A percentile compares a stretch with the other conserved stretches of the same genome.
Evolutionary conservation across 1,140 invertebrate species (phyloP).

Genomic region (Scaptomyza montana): DNA sequence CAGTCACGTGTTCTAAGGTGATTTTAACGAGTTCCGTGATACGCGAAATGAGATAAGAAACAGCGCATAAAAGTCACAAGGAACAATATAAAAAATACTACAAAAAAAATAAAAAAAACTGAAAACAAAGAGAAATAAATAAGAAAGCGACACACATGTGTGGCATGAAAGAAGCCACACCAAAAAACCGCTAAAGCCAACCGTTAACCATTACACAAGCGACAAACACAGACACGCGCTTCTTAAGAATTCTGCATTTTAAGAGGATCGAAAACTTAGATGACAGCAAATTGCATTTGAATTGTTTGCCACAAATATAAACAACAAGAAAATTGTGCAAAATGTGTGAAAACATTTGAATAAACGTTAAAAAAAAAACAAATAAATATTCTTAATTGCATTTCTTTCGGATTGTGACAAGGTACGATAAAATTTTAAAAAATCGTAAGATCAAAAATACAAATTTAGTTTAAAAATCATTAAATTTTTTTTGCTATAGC

Average conservation of each 20-base stretch:
- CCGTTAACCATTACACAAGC: not conserved
- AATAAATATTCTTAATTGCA: slow-evolving; percentile 21
- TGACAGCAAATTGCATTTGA: slow-evolving; percentile 59
- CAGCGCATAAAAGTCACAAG: slow-evolving; percentile 29
- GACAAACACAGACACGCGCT: slow-evolving; percentile 20
- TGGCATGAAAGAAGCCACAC: slow-evolving; percentile 7
- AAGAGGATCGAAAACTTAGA: slow-evolving; percentile 47
- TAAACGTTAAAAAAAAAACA: slow-evolving; percentile 2
- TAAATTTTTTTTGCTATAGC: too few species aligned
- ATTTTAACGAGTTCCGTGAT: slow-evolving; percentile 82
- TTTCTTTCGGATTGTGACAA: slow-evolving; percentile 9
- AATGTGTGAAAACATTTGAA: slow-evolving; percentile 26
- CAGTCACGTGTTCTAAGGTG: slow-evolving; percentile 79
- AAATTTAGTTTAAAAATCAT: too few species aligned
- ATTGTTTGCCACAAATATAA: slow-evolving; percentile 45
- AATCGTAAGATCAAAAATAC: not conserved
- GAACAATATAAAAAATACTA: not conserved
- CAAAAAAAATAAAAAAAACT: not conserved
- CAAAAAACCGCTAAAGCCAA: slow-evolving; percentile 19
- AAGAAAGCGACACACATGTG: not conserved
- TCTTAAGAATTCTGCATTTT: not conserved
- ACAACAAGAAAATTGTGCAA: not conserved
- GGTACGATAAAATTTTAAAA: not conserved
- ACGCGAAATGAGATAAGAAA: slow-evolving; percentile 78
- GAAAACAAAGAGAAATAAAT: slow-evolving; percentile 1